phyloP scores from a whole-genome alignment of 2,113 vertebrate genomes.

The Calypte anna region DNA sequence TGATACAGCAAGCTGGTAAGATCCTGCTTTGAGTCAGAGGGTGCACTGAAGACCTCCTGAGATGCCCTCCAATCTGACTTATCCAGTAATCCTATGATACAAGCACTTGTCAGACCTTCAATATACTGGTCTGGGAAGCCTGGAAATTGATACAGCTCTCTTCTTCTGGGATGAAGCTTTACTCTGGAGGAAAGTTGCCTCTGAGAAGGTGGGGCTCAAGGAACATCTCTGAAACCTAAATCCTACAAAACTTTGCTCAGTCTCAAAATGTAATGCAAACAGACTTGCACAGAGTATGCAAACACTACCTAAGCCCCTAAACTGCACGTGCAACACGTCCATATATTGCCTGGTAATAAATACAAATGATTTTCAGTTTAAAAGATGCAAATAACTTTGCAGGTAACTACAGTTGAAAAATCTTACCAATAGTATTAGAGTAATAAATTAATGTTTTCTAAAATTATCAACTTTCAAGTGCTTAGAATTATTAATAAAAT shows the following conservation, averaged over 20 bases:
- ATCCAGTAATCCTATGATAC: not conserved
- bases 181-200: not conserved
- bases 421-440: not conserved
- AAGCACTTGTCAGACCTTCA: not conserved
- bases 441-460: not conserved
- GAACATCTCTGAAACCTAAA: not conserved
- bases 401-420: not conserved
- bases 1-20: not conserved
- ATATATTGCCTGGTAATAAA: not conserved
- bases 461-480: not conserved
- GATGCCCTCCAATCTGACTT: not conserved
- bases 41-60: not conserved
- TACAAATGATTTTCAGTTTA: not conserved
- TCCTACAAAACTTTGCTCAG: not conserved
- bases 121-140: not conserved
- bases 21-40: not conserved
- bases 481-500: not conserved
- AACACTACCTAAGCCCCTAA: not conserved
- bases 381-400: not conserved
- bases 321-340: accelerated
- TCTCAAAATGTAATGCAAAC: not conserved
- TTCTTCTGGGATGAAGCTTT: not conserved
- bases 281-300: not conserved
- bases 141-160: not conserved
- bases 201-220: not conserved